These are phyloP conservation scores for Premnoplex brunnescens DNA, from an alignment of 2,797 vertebrate genomes.

Conservation along the genomic window DNA sequence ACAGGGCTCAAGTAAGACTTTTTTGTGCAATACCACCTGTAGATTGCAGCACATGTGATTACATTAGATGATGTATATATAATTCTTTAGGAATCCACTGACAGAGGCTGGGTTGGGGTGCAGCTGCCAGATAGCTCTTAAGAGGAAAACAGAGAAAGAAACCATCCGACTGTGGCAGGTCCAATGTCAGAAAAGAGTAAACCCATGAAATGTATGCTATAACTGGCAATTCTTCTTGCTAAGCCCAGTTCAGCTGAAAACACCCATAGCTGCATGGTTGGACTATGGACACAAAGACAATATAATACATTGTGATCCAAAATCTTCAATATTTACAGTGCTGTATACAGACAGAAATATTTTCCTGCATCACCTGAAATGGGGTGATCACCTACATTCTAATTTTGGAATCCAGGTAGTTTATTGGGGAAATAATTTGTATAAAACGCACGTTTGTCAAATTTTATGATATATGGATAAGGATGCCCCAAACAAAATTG, in stretches of 20 bases:
- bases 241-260: background rate
- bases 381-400: background rate
- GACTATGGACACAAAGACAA: background rate
- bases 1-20: background rate
- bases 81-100: background rate
- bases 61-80: background rate
- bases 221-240: background rate
- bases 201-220: accelerated
- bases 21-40: background rate
- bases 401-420: background rate
- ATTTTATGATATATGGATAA: background rate
- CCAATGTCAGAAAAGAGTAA: background rate
- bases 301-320: background rate
- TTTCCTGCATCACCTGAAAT: background rate
- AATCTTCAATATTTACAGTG: background rate
- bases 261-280: background rate
- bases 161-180: background rate
- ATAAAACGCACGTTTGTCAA: background rate
- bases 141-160: background rate
- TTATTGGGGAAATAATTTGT: background rate
- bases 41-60: background rate
- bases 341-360: background rate
- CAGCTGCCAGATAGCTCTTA: background rate
- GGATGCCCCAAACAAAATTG: background rate
- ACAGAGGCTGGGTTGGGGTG: background rate